phyloP scores from a whole-genome alignment of 92 coral and sea anemone genomes.

The Zoanthus sociatus region DNA sequence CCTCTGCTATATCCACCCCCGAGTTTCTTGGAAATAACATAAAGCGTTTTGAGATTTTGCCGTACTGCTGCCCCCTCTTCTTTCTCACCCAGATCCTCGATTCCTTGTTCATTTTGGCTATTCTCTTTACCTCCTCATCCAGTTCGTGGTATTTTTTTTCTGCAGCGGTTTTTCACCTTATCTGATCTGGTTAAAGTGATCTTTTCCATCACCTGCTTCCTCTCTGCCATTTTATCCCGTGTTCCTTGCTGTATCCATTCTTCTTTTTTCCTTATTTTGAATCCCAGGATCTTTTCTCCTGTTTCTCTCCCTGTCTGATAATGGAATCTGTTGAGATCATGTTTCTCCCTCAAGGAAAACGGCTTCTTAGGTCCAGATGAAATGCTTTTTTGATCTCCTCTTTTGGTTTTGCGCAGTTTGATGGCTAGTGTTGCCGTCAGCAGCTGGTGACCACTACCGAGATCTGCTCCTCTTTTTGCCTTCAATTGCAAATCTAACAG shows the following conservation, averaged over 20 bases:
- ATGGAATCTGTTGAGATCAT: neutral
- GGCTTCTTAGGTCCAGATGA: neutral
- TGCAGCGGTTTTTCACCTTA: neutral
- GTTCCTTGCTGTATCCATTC: conserved; percentile 28
- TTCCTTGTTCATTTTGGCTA: conserved; percentile 10
- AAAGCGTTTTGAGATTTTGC: conserved; percentile 1
- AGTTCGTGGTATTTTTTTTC: conserved; percentile 7
- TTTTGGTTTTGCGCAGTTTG: conserved; percentile 8
- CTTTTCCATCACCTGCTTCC: neutral
- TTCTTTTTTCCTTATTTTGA: conserved; percentile 16
- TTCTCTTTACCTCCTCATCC: neutral
- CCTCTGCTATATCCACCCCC: no score
- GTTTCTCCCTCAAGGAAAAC: neutral
- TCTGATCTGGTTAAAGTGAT: conserved; percentile 7
- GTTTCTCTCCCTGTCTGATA: conserved; percentile 23
- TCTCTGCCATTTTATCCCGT: conserved; percentile 6
- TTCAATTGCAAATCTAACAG: neutral
- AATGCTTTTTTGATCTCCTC: conserved; percentile 1
- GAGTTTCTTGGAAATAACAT: no score
- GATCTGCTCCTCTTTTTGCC: neutral
- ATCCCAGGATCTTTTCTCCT: conserved; percentile 26
- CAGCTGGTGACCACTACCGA: neutral
- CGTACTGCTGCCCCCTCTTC: conserved; percentile 19
- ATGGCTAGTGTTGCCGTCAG: neutral
- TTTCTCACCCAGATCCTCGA: conserved; percentile 4